Evolutionary conservation across 2,797 vertebrate genomes (phyloP).

Genomic region (Rhadinocentrus ornatus): DNA sequence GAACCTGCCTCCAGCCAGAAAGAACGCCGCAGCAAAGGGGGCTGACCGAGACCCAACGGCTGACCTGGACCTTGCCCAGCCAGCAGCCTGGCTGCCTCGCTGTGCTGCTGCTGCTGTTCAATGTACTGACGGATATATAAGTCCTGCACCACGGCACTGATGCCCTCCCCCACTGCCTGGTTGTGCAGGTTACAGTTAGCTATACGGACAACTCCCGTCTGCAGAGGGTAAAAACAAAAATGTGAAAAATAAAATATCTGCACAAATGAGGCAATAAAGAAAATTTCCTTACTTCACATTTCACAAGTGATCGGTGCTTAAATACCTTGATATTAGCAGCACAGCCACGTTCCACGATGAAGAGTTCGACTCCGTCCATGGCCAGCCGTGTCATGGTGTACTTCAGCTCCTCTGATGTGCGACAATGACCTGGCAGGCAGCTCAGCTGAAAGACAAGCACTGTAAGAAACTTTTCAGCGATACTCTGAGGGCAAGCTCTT

Average conservation of each 20-base stretch:
- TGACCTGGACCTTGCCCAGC: constrained; percentile 68
- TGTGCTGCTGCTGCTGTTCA: constrained; percentile 89
- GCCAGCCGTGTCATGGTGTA: constrained; percentile 97
- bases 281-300: not conserved
- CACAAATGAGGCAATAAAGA: not conserved
- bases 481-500: constrained; percentile 4
- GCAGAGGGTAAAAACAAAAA: not conserved
- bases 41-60: constrained; percentile 83
- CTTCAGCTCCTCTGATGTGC: constrained; percentile 94
- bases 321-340: constrained; percentile 93
- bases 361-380: constrained; percentile 92
- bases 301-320: too few species aligned
- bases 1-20: constrained; percentile 97
- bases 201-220: constrained; percentile 91
- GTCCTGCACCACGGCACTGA: constrained; percentile 95
- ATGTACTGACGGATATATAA: constrained; percentile 92
- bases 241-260: not conserved
- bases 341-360: constrained; percentile 95
- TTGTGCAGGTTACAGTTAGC: constrained; percentile 98
- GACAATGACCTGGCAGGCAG: constrained; percentile 90
- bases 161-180: constrained; percentile 94
- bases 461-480: constrained; percentile 11
- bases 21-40: constrained; percentile 89
- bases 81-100: constrained; percentile 69
- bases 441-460: constrained; percentile 56